Percentiles rank a stretch among this genome's conserved stretches.
phyloP scores from a whole-genome alignment of 92 coral and sea anemone genomes.

The Palythoa caribaeorum region DNA sequence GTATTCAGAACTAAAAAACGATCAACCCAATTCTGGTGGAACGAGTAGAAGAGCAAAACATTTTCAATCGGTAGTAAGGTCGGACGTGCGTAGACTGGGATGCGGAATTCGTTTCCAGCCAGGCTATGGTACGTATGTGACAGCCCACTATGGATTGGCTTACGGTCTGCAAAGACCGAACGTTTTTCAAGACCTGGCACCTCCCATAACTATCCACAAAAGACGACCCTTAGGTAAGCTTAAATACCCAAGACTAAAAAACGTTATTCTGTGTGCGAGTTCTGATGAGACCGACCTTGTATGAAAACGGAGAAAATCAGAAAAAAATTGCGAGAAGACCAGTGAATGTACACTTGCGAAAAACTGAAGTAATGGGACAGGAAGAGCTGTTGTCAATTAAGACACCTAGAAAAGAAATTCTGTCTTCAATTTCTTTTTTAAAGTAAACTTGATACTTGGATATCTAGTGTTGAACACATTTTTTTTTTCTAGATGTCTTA shows the following conservation, averaged over 20 bases:
- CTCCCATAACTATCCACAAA: slow-evolving; percentile 10
- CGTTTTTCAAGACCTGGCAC: slow-evolving; percentile 13
- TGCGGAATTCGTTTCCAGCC: slow-evolving; percentile 65
- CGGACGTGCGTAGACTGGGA: slow-evolving; percentile 57
- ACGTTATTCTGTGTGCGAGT: background rate
- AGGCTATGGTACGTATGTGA: slow-evolving; percentile 67
- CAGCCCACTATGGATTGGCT: slow-evolving; percentile 60
- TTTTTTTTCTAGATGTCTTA: too few relatives aligned
- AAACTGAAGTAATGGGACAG: too few relatives aligned
- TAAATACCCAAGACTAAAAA: background rate
- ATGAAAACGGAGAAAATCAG: too few relatives aligned
- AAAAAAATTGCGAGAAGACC: too few relatives aligned
- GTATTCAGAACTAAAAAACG: slow-evolving; percentile 62
- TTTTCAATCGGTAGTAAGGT: slow-evolving; percentile 54
- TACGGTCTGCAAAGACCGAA: background rate
- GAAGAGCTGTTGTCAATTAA: too few relatives aligned
- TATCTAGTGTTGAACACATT: too few relatives aligned
- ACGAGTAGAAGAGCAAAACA: slow-evolving; percentile 28
- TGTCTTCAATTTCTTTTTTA: too few relatives aligned
- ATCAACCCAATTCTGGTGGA: background rate
- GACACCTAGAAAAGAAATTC: too few relatives aligned
- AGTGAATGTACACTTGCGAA: too few relatives aligned
- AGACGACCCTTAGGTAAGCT: slow-evolving; percentile 22
- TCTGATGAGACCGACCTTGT: too few relatives aligned
- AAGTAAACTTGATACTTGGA: too few relatives aligned